phyloP scores from a whole-genome alignment of 2,888 invertebrate species.

The Scaptomyza caliginosa region DNA sequence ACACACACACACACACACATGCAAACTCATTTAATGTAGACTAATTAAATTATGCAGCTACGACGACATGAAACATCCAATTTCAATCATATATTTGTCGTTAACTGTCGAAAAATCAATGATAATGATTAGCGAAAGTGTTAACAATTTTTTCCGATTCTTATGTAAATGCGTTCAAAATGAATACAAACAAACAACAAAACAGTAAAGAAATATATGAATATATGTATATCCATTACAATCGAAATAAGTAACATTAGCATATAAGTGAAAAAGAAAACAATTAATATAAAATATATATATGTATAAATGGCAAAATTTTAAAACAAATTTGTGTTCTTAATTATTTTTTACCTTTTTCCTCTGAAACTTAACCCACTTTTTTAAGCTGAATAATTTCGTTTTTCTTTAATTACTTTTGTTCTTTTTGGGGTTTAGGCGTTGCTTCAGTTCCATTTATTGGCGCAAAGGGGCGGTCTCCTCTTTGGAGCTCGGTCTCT shows the following conservation, averaged over 20 bases:
- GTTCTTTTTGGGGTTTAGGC: slow-evolving; percentile 13
- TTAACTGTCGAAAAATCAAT: slow-evolving; percentile 13
- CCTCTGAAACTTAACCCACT: background rate
- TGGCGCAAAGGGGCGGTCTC: slow-evolving; percentile 47
- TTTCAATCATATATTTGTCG: slow-evolving; percentile 16
- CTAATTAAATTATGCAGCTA: slow-evolving; percentile 46
- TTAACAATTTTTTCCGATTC: slow-evolving; percentile 35
- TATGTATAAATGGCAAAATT: slow-evolving; percentile 78
- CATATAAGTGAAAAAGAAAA: slow-evolving; percentile 48
- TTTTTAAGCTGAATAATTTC: slow-evolving; percentile 8
- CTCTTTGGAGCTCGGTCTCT: background rate
- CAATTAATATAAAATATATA: slow-evolving; percentile 64
- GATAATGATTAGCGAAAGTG: slow-evolving; percentile 6
- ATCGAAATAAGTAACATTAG: slow-evolving; percentile 67
- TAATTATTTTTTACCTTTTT: too few relatives aligned
- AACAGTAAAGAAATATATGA: slow-evolving; percentile 25
- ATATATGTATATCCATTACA: slow-evolving; percentile 47
- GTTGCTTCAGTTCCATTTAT: slow-evolving; percentile 58
- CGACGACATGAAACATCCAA: slow-evolving; percentile 14
- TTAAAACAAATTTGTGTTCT: slow-evolving; percentile 48
- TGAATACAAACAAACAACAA: slow-evolving; percentile 5
- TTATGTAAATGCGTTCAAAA: slow-evolving; percentile 61
- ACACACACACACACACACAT: slow-evolving; percentile 2
- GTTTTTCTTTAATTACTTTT: background rate
- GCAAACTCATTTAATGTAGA: slow-evolving; percentile 51